Conservation (phyloP, 2,113 vertebrate species). For the Seriola dumerili region DNA sequence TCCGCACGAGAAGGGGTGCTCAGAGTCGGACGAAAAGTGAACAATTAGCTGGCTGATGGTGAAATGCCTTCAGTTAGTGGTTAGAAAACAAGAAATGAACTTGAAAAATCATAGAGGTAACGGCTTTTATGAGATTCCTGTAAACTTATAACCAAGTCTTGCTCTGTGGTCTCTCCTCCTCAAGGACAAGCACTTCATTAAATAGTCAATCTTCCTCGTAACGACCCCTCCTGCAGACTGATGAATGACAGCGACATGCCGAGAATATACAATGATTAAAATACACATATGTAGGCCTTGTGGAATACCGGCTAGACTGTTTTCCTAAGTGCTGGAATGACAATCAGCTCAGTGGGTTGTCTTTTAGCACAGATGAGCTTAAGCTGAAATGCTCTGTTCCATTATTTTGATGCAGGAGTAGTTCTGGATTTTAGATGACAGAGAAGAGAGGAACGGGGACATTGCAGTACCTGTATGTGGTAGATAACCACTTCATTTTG, state of each 20-base stretch:
- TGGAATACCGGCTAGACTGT: background rate
- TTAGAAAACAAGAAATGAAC: background rate
- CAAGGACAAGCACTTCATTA: constrained; percentile 43
- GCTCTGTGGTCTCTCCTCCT: background rate
- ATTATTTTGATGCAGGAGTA: constrained; percentile 15
- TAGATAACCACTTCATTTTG: no score
- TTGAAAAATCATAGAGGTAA: background rate
- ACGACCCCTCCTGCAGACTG: constrained; percentile 8
- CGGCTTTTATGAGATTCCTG: background rate
- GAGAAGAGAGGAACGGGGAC: background rate
- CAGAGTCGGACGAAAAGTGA: background rate
- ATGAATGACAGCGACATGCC: constrained; percentile 20
- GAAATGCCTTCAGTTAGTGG: background rate
- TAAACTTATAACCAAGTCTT: background rate
- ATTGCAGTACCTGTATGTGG: background rate
- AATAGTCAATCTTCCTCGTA: constrained; percentile 8
- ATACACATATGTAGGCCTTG: background rate
- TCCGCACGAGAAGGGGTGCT: background rate
- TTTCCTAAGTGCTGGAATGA: constrained; percentile 30
- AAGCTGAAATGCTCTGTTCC: constrained; percentile 9
- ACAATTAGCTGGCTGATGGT: background rate
- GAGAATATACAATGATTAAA: constrained; percentile 37
- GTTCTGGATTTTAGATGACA: background rate
- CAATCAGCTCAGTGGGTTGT: constrained; percentile 38
- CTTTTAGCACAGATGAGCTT: constrained; percentile 30